Conservation (phyloP, 2,797 vertebrate species). For the Lepidocolaptes lacrymiger region DNA sequence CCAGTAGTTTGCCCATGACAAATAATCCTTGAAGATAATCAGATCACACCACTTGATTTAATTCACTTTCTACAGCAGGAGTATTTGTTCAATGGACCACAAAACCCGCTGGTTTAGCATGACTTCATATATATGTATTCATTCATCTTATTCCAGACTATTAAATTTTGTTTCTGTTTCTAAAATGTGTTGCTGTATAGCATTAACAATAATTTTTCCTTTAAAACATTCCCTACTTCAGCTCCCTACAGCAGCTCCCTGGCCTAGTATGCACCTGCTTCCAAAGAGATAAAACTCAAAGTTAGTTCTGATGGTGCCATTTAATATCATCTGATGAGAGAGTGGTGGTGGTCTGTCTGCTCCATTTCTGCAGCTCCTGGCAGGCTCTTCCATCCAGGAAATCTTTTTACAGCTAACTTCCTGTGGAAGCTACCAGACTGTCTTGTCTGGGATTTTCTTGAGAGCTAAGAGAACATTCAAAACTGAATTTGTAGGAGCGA, state of each 20-base stretch:
- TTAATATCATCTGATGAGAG: not conserved
- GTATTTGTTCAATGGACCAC: slow-evolving; percentile 25
- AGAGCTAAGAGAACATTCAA: not conserved
- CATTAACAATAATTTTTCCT: not conserved
- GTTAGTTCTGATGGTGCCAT: not conserved
- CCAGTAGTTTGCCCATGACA: slow-evolving; percentile 44
- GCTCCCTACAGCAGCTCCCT: not conserved
- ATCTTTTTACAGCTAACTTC: not conserved
- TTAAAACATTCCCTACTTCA: not conserved
- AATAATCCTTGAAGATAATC: slow-evolving; percentile 53
- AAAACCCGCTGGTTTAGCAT: not conserved
- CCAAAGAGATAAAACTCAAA: not conserved
- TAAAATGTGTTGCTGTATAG: not conserved
- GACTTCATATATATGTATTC: not conserved
- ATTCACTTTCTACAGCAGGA: slow-evolving; percentile 13
- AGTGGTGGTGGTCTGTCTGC: not conserved
- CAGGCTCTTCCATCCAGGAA: not conserved
- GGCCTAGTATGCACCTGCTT: not conserved
- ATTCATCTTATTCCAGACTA: not conserved
- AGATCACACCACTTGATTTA: slow-evolving; percentile 43
- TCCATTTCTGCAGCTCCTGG: not conserved
- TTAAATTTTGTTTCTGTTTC: not conserved
- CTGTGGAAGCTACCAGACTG: not conserved
- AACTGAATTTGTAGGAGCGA: not conserved
- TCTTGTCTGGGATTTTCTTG: not conserved